Evolutionary conservation across 2,888 invertebrate species (phyloP).

Genomic region (Leptopilina syphax): DNA sequence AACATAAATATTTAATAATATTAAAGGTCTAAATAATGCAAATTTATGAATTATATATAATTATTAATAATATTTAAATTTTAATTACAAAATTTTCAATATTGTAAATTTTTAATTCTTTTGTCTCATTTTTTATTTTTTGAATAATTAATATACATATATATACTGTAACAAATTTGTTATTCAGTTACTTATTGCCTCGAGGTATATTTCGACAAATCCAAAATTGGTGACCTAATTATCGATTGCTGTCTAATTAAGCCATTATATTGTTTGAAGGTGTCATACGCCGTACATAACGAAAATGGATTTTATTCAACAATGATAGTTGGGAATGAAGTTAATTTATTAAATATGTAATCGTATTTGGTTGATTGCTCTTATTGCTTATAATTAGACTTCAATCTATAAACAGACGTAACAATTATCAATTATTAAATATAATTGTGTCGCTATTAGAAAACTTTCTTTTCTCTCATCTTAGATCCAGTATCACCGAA

Average conservation of each 20-base stretch:
- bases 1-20: too few species aligned
- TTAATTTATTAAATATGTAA: slow-evolving; percentile 6
- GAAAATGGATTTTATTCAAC: slow-evolving; percentile 15
- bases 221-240: slow-evolving; percentile 22
- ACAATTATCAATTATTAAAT: too few species aligned
- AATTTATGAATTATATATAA: too few species aligned
- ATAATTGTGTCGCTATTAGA: too few species aligned
- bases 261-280: not conserved
- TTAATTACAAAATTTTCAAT: too few species aligned
- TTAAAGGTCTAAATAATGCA: too few species aligned
- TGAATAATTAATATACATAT: too few species aligned
- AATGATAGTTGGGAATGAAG: not conserved
- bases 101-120: too few species aligned
- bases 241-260: slow-evolving; percentile 35
- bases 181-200: not conserved
- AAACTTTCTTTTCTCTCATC: too few species aligned
- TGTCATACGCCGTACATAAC: slow-evolving; percentile 2
- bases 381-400: not conserved
- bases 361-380: not conserved
- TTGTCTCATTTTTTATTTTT: too few species aligned
- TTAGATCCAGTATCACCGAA: too few species aligned
- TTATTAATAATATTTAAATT: too few species aligned
- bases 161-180: not conserved
- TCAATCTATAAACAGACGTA: not conserved
- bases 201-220: slow-evolving; percentile 11